Base-by-base conservation (phyloP, 37 sponge, comb jelly and placozoan genomes). In the Mnemiopsis leidyi region DNA sequence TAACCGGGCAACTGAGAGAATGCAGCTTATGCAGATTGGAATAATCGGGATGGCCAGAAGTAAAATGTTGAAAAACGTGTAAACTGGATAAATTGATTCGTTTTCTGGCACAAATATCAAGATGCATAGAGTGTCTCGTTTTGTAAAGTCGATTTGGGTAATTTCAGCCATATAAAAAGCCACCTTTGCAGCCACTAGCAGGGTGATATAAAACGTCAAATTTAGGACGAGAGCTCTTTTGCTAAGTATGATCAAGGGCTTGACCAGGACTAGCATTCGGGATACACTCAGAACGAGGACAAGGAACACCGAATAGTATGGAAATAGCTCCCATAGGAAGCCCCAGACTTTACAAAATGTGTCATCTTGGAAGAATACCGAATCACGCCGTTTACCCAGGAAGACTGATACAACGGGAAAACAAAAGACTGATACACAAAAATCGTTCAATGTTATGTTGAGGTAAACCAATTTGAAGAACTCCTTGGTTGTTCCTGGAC, bases 1-100 rank as follows among this genome's bases (percentile, higher is more conserved):
- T 28, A 73, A 26, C 28, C 24, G 16, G 24, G 5, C 24, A 5
- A 73, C 24, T 26, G 76, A 73, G 16, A 5, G 16, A 7, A 73
- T 28, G 24, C 76, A 73, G 76, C 76, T 73, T 16, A 73, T 73
- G 24, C 76, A 73, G 24, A 73, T 73, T 7, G 76, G 76, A 25
- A 73, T 73, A 21, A 73, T 73, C 5, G 76, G 76, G 5, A 73
- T n/a, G 76, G 76, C 76, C 76, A 73, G 24, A 5, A 73, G 24
- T n/a, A 73, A 25, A 7, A 73, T 73, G 24, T 73, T 73, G 76
- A 73, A 73, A 73, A 73, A 73, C 24, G 76, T 73, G 24, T 73
- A 73, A 24, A 73, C 24, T 73, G 76, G 76, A 28, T 73, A 73
- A 73, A 25, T 7, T 73, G 16, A 26, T 16, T 5, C 28, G 26